Evolutionary conservation across 2,797 vertebrate species (phyloP), one percentile per base, ranked within the genome.

Genomic region (Rhynchonycteris naso): DNA sequence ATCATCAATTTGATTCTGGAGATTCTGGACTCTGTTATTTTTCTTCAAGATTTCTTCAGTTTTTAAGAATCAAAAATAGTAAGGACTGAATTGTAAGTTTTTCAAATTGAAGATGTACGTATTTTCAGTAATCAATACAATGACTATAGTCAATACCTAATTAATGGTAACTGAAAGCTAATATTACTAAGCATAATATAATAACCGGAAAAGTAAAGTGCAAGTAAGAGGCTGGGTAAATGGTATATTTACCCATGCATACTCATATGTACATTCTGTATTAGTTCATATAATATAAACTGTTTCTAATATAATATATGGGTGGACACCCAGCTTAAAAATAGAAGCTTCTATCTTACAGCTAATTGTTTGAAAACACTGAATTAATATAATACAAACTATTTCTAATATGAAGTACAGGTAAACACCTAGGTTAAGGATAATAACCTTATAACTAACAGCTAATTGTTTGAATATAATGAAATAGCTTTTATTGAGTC

Each of bases 161-260:
- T 5, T 43, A 43, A 43, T 3, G 16, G 5, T 24, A 66, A 21
- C 26, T 81, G 81, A 87, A 74, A 87, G 19, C 30, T 59, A 75
- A 15, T 66, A 94, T 74, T 87, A 91, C 8, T 66, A 85, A 35
- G 59, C 56, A 86, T 38, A 81, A 86, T 59, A 52, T 90, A 65
- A 74, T 35, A 80, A 91, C 3, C 26, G 50, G 38, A 79, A 93
- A 87, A 13, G 3, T 84, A 56, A 82, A 88, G 18, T 68, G 2
- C 10, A 82, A 71, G 18, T 87, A 65, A 88, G 84, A 95, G 63
- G 43, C 43, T 26, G 10, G 54, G 11, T 13, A 76, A 92, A 63
- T 66, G 11, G 30, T 50, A 35, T 19, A 71, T 65, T 71, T 83
- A 71, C 35, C 79, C 33, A 35, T 30, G 26, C 5, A 65, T 13